phyloP scores from a whole-genome alignment of 2,888 invertebrate genomes.

The Xestia ashworthii region DNA sequence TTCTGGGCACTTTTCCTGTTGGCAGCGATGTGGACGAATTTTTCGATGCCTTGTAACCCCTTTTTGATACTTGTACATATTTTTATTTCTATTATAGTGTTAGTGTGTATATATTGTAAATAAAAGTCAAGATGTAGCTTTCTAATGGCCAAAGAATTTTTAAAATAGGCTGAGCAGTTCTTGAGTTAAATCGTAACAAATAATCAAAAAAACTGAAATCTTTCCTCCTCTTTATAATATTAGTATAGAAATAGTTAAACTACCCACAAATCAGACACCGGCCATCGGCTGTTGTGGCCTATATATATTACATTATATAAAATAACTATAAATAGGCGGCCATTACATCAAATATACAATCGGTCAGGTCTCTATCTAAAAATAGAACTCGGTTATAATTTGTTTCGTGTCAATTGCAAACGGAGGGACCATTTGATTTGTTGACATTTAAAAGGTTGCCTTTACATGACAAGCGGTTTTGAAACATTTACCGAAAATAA shows the following conservation, averaged over 20 bases:
- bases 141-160: too few relatives aligned
- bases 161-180: too few relatives aligned
- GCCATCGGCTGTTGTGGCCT: background rate
- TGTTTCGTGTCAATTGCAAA: background rate
- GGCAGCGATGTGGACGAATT: too few relatives aligned
- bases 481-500: background rate
- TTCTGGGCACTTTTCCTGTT: too few relatives aligned
- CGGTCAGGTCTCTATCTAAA: constrained; percentile 4
- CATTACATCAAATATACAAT: constrained; percentile 12
- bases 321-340: background rate
- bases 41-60: too few relatives aligned
- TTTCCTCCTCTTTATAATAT: too few relatives aligned
- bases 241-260: background rate
- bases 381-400: background rate
- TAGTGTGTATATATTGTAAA: too few relatives aligned
- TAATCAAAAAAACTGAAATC: too few relatives aligned
- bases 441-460: background rate
- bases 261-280: background rate
- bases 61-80: too few relatives aligned
- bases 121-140: too few relatives aligned
- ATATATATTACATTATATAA: background rate
- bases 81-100: too few relatives aligned
- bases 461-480: background rate
- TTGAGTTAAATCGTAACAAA: too few relatives aligned
- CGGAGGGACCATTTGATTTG: background rate